Percentiles rank a stretch among this genome's conserved stretches.
These are phyloP conservation scores for Pseudomyrmex sp. DNA, from an alignment of 1,140 invertebrate genomes.

Conservation along the genomic window DNA sequence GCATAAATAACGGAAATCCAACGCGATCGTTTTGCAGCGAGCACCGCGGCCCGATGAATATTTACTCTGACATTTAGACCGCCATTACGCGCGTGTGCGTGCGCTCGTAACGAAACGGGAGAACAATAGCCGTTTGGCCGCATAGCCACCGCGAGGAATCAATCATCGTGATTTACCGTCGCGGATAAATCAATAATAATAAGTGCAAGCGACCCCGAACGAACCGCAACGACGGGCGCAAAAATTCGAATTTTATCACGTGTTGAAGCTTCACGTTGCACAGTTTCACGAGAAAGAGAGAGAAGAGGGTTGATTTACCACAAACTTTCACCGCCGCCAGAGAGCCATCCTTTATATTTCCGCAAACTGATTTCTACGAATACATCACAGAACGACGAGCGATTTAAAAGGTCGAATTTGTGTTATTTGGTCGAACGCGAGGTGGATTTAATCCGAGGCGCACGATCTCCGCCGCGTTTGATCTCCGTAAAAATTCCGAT, in stretches of 20 bases:
- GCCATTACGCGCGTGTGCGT: conserved; percentile 22
- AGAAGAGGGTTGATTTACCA: neutral
- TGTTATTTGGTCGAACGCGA: neutral
- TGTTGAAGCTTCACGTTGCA: conserved; percentile 4
- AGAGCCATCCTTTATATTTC: neutral
- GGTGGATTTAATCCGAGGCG: conserved; percentile 36
- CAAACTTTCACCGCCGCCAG: neutral
- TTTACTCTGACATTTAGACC: conserved; percentile 57
- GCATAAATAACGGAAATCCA: conserved; percentile 60
- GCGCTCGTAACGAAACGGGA: neutral
- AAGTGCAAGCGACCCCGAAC: neutral
- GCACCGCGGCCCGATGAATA: conserved; percentile 39
- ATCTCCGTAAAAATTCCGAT: conserved; percentile 36
- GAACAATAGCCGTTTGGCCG: conserved; percentile 27
- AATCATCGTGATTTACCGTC: conserved; percentile 31
- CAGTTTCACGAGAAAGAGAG: neutral
- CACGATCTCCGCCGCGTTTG: conserved; percentile 15
- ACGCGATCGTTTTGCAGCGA: conserved; percentile 40
- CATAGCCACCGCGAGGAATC: conserved; percentile 24
- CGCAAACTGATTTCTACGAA: conserved; percentile 10
- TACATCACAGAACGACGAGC: neutral
- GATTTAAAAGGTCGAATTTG: conserved; percentile 31
- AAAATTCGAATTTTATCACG: neutral
- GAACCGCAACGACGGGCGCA: neutral
- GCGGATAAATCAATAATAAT: conserved; percentile 34